Evolutionary conservation across 2,797 vertebrate species (phyloP).

Genomic region (Spea hammondii): DNA sequence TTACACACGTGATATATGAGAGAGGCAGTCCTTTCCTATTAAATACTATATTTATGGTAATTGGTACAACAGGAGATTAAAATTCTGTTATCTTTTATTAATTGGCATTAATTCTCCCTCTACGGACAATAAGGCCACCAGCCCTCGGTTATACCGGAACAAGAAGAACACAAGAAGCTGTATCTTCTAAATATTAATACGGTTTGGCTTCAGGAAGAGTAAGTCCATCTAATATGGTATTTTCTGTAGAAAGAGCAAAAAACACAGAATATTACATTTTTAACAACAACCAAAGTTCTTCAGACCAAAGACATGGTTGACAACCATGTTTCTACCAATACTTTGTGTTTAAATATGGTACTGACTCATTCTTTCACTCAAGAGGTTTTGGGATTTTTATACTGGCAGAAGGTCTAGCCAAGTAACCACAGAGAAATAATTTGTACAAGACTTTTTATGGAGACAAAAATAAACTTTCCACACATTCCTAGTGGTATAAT

Average conservation of each 20-base stretch:
- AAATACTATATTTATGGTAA: not conserved
- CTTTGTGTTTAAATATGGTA: constrained; percentile 13
- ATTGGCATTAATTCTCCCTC: too few species aligned
- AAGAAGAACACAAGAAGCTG: too few species aligned
- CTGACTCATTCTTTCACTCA: constrained; percentile 32
- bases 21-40: not conserved
- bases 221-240: too few species aligned
- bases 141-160: too few species aligned
- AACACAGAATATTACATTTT: too few species aligned
- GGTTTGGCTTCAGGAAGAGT: too few species aligned
- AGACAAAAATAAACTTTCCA: constrained; percentile 48
- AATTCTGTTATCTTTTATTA: too few species aligned
- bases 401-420: constrained; percentile 32
- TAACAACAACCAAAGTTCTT: not conserved
- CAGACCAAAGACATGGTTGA: not conserved
- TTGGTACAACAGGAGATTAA: too few species aligned
- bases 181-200: too few species aligned
- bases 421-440: constrained; percentile 45
- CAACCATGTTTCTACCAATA: not conserved
- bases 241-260: too few species aligned
- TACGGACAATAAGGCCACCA: too few species aligned
- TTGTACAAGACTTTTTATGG: constrained; percentile 41
- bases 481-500: constrained; percentile 44
- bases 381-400: constrained; percentile 28
- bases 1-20: not conserved